Evolutionary conservation across 2,888 invertebrate genomes (phyloP).

Genomic region (Stenodera caucasica): DNA sequence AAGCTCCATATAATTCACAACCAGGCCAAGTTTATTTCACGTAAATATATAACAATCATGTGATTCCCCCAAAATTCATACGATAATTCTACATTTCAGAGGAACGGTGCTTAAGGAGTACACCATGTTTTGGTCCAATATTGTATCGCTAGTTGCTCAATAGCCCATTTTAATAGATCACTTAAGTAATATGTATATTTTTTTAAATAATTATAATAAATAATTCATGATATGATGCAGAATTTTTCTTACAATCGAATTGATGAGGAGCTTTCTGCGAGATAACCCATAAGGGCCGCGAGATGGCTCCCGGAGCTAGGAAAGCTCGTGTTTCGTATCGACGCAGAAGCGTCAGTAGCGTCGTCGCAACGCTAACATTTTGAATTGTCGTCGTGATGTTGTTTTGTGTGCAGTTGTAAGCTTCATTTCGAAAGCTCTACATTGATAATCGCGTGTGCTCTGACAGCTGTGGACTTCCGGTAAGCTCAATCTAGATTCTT

Average conservation of each 20-base stretch:
- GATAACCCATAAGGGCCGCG: conserved; percentile 8
- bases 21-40: conserved; percentile 78
- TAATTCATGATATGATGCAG: neutral
- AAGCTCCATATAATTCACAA: conserved; percentile 65
- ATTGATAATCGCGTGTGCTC: conserved; percentile 13
- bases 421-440: conserved; percentile 11
- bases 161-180: neutral
- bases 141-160: conserved; percentile 59
- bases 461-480: conserved; percentile 18
- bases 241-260: too few species aligned
- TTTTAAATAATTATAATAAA: neutral
- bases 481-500: conserved; percentile 4
- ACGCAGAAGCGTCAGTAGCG: conserved; percentile 26
- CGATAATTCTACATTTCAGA: conserved; percentile 63
- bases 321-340: conserved; percentile 14
- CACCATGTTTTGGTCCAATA: conserved; percentile 73
- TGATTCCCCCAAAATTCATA: too few species aligned
- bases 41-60: conserved; percentile 61
- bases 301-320: conserved; percentile 18
- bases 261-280: too few species aligned
- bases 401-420: conserved; percentile 21
- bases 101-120: conserved; percentile 77
- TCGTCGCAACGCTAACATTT: conserved; percentile 22
- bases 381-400: conserved; percentile 15
- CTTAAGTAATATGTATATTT: neutral